A percentile compares a stretch with the other conserved stretches of the same genome.
Conservation (phyloP, 1,140 invertebrate genomes). For the Drosophila sp. region DNA sequence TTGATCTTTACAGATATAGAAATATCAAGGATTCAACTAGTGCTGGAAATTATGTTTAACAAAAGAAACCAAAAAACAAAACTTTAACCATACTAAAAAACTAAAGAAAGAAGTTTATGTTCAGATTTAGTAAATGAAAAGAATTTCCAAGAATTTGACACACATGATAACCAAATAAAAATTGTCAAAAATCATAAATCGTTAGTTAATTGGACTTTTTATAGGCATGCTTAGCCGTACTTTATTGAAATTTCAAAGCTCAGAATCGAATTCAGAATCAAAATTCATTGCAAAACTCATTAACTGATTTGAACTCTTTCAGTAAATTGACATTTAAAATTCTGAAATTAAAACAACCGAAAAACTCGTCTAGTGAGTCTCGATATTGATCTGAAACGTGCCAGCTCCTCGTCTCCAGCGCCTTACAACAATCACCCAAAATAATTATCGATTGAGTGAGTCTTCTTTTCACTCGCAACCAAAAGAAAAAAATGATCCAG, state of each 20-base stretch:
- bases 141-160: neutral
- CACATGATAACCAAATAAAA: neutral
- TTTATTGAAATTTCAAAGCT: slow-evolving; percentile 5
- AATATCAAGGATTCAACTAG: no score
- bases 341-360: neutral
- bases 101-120: no score
- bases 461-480: slow-evolving; percentile 21
- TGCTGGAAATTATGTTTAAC: no score
- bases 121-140: no score
- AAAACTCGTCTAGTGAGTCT: slow-evolving; percentile 10
- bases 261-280: neutral
- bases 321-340: slow-evolving; percentile 12
- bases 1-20: no score
- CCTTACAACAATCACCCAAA: slow-evolving; percentile 13
- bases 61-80: no score
- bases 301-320: slow-evolving; percentile 8
- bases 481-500: slow-evolving; percentile 34
- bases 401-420: neutral
- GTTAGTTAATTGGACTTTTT: neutral
- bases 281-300: slow-evolving; percentile 20
- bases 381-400: slow-evolving; percentile 7
- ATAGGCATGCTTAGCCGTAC: neutral
- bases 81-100: no score
- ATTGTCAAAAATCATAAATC: neutral
- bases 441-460: slow-evolving; percentile 30